These are phyloP conservation scores for Chaetorhynchus papuensis DNA, from an alignment of 2,113 vertebrate genomes.

Conservation along the genomic window DNA sequence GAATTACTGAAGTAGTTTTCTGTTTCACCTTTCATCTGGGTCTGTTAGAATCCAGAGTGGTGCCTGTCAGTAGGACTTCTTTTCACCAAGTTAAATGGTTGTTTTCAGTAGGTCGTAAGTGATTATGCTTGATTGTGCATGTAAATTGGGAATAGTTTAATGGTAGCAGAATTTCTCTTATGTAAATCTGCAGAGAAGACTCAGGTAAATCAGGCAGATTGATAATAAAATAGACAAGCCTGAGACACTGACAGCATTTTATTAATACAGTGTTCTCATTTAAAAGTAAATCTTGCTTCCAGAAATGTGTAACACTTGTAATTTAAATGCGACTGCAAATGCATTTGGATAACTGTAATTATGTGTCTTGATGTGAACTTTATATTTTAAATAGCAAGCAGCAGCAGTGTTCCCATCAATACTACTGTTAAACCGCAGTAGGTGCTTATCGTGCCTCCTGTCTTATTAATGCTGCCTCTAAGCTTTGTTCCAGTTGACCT, in stretches of 20 bases:
- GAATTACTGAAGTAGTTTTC: neutral
- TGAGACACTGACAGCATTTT: neutral
- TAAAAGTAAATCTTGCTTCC: neutral
- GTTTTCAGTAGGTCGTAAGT: neutral
- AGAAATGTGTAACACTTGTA: neutral
- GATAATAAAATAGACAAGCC: neutral
- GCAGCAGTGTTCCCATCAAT: neutral
- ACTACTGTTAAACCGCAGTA: neutral
- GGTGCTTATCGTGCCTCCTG: neutral
- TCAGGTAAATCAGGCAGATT: neutral
- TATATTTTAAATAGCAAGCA: neutral
- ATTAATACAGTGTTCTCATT: neutral
- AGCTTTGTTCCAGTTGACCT: slow-evolving; percentile 44
- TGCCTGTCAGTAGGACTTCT: neutral
- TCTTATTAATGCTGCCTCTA: neutral
- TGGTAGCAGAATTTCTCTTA: neutral
- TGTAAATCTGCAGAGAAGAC: neutral
- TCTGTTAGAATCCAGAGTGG: neutral
- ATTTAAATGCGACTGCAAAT: neutral
- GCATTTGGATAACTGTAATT: neutral
- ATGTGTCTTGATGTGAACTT: neutral
- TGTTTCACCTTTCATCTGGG: neutral
- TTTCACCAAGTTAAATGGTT: neutral
- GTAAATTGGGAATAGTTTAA: neutral
- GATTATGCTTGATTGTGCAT: neutral